Evolutionary conservation across 2,113 vertebrate species (phyloP).

Genomic region (Lampris megalopsis): DNA sequence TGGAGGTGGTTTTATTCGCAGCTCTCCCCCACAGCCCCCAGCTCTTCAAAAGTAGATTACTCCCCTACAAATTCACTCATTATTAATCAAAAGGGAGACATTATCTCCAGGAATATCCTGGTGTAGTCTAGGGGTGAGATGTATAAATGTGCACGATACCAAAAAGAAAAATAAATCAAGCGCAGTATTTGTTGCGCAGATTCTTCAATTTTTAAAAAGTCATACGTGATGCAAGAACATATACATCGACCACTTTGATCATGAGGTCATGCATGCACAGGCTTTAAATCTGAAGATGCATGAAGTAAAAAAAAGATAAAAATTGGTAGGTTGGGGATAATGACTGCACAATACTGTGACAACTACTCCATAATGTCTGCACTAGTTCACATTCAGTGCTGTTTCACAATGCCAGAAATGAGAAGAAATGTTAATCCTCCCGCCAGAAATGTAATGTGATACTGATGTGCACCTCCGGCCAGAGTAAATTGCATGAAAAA

Average conservation of each 20-base stretch:
- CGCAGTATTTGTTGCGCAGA: background rate
- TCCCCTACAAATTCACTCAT: constrained; percentile 61
- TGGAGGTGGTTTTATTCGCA: constrained; percentile 67
- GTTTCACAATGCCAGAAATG: background rate
- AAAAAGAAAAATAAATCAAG: background rate
- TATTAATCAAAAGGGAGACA: constrained; percentile 64
- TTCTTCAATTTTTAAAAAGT: background rate
- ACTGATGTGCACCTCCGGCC: constrained; percentile 14
- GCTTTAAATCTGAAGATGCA: no score
- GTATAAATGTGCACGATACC: background rate
- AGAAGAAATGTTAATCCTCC: constrained; percentile 11
- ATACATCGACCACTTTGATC: no score
- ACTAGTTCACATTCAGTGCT: constrained; percentile 18
- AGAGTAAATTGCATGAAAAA: constrained; percentile 35
- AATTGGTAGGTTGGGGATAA: background rate
- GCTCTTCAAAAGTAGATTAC: constrained; percentile 68
- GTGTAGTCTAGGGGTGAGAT: constrained; percentile 16
- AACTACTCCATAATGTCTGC: background rate
- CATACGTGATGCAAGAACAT: constrained; percentile 4
- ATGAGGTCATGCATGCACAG: no score
- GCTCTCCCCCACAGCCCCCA: constrained; percentile 41
- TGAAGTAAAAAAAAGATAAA: background rate
- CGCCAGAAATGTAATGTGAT: background rate
- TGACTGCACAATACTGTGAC: constrained; percentile 1
- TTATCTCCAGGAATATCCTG: constrained; percentile 53